Percentiles rank a stretch among this genome's conserved stretches.
phyloP scores from a whole-genome alignment of 2,888 invertebrate genomes.

The Ectropis crepuscularia region DNA sequence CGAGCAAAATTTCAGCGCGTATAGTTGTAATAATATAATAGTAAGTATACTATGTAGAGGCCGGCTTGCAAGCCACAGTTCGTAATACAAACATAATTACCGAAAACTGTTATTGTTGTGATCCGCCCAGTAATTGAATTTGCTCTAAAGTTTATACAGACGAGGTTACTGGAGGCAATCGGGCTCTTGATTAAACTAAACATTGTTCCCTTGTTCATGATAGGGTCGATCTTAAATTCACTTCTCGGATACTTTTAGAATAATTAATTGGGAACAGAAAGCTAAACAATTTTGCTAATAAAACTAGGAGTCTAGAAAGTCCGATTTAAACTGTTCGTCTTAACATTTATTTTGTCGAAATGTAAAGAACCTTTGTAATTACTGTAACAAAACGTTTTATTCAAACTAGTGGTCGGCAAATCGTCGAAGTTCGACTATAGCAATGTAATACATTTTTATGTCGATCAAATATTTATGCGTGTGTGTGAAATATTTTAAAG shows the following conservation, averaged over 20 bases:
- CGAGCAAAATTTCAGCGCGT: background rate
- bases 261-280: conserved; percentile 11
- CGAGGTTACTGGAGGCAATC: conserved; percentile 72
- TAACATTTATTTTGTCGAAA: too few species aligned
- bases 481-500: too few species aligned
- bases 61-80: conserved; percentile 53
- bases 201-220: conserved; percentile 70
- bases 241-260: conserved; percentile 48
- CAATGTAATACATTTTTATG: too few species aligned
- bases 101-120: conserved; percentile 79
- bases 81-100: conserved; percentile 72
- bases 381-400: too few species aligned
- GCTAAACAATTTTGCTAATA: background rate
- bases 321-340: too few species aligned
- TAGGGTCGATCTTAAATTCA: conserved; percentile 55
- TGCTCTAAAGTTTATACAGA: conserved; percentile 76
- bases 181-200: conserved; percentile 79
- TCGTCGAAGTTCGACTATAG: too few species aligned
- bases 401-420: too few species aligned
- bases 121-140: conserved; percentile 77
- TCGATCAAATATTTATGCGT: too few species aligned
- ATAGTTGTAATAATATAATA: background rate
- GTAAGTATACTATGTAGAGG: conserved; percentile 36
- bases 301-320: too few species aligned
- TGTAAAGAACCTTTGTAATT: too few species aligned